A percentile compares a stretch with the other conserved stretches of the same genome.
Evolutionary conservation across 1,140 invertebrate genomes (phyloP).

Genomic region (Chelonus insularis): DNA sequence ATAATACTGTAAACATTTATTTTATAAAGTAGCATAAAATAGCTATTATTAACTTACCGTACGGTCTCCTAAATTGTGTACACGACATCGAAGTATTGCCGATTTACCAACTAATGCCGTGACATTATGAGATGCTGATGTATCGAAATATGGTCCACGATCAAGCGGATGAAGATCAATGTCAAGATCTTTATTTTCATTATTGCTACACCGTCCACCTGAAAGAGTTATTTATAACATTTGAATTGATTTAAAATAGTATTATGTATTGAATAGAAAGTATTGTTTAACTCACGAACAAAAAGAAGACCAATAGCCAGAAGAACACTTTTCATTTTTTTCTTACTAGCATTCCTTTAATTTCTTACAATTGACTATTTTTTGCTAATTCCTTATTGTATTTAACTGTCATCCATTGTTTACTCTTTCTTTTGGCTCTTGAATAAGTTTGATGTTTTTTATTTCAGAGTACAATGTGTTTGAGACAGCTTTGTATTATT

Average conservation of each 20-base stretch:
- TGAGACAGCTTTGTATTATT: too few relatives aligned
- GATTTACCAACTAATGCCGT: constrained; percentile 79
- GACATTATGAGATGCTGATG: constrained; percentile 74
- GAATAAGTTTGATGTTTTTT: too few relatives aligned
- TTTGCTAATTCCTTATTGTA: too few relatives aligned
- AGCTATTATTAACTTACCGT: too few relatives aligned
- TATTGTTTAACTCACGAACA: constrained; percentile 42
- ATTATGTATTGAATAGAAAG: background rate
- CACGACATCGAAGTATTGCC: constrained; percentile 76
- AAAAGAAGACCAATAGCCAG: constrained; percentile 47
- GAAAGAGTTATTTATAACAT: too few relatives aligned
- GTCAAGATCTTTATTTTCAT: constrained; percentile 48
- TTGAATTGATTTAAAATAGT: background rate
- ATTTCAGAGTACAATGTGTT: too few relatives aligned
- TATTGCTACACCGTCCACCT: constrained; percentile 46
- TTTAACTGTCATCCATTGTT: too few relatives aligned
- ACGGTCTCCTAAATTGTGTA: constrained; percentile 77
- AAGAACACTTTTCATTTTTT: constrained; percentile 48
- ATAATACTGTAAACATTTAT: too few relatives aligned
- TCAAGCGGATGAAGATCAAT: constrained; percentile 54
- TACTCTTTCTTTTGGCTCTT: too few relatives aligned
- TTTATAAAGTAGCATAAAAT: too few relatives aligned
- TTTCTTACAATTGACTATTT: too few relatives aligned
- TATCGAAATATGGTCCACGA: constrained; percentile 73
- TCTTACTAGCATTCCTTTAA: constrained; percentile 28